phyloP scores from a whole-genome alignment of 2,888 invertebrate species.

The Eupeodes luniger region DNA sequence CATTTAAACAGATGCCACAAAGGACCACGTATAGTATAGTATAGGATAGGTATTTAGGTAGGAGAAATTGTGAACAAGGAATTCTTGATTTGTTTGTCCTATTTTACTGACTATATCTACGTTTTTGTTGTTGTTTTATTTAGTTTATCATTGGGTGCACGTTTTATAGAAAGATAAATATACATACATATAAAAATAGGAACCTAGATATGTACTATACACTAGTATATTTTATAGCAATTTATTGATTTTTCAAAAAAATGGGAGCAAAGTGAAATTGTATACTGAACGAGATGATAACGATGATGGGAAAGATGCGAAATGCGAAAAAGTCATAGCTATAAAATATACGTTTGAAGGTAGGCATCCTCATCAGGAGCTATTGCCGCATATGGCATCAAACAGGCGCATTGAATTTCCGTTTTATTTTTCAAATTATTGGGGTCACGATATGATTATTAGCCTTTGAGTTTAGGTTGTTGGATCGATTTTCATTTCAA shows the following conservation, averaged over 20 bases:
- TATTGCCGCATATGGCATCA: constrained; percentile 49
- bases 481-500: constrained; percentile 41
- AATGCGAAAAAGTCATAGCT: neutral
- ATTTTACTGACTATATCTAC: neutral
- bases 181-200: neutral
- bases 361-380: constrained; percentile 7
- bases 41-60: neutral
- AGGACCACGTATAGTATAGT: neutral
- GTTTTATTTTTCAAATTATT: constrained; percentile 25
- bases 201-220: neutral
- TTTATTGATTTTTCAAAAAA: constrained; percentile 56
- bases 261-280: constrained; percentile 51
- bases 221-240: constrained; percentile 23
- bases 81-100: constrained; percentile 29
- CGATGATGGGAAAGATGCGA: constrained; percentile 7
- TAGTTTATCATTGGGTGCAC: constrained; percentile 10
- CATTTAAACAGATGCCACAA: constrained; percentile 55
- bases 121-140: neutral
- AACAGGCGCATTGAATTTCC: constrained; percentile 51
- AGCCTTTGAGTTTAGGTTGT: constrained; percentile 11
- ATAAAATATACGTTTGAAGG: neutral
- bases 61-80: constrained; percentile 49
- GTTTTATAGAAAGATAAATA: neutral
- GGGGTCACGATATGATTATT: constrained; percentile 54
- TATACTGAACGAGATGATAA: constrained; percentile 33